phyloP scores from a whole-genome alignment of 2,888 invertebrate species.

The Tachina lurida region DNA sequence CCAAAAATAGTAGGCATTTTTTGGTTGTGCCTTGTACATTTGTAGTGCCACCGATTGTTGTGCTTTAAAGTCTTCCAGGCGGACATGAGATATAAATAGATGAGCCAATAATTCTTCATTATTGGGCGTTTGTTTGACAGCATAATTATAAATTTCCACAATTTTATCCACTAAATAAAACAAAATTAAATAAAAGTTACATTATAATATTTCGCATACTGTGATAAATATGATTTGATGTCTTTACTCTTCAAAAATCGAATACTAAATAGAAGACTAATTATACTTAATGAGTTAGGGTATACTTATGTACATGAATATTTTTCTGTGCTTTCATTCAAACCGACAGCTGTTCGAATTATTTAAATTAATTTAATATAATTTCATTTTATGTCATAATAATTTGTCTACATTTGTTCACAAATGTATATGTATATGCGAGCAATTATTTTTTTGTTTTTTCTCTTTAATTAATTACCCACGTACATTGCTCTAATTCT shows the following conservation, averaged over 20 bases:
- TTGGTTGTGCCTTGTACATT: conserved; percentile 94
- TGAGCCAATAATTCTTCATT: conserved; percentile 97
- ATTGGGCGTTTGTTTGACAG: conserved; percentile 91
- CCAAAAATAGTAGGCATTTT: conserved; percentile 99
- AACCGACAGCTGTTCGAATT: conserved; percentile 59
- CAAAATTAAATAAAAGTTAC: conserved; percentile 11
- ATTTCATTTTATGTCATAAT: conserved; percentile 44
- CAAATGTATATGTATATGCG: too few relatives aligned
- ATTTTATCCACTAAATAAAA: conserved; percentile 90
- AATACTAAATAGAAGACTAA: conserved; percentile 24
- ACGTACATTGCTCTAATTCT: conserved; percentile 94
- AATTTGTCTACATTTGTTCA: conserved; percentile 39
- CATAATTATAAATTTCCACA: conserved; percentile 94
- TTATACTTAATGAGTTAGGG: background rate
- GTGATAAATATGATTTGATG: background rate
- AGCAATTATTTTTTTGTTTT: background rate
- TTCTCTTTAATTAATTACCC: conserved; percentile 58
- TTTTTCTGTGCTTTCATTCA: conserved; percentile 4
- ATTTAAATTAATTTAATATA: conserved; percentile 52
- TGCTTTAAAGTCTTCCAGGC: conserved; percentile 93
- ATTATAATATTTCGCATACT: background rate
- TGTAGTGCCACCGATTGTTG: conserved; percentile 95
- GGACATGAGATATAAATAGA: conserved; percentile 97
- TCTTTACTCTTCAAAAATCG: conserved; percentile 62
- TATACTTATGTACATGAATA: conserved; percentile 3